A percentile compares a stretch with the other conserved stretches of the same genome.
These are phyloP conservation scores for Rhagonycha lutea DNA, from an alignment of 2,888 invertebrate species.

Conservation along the genomic window DNA sequence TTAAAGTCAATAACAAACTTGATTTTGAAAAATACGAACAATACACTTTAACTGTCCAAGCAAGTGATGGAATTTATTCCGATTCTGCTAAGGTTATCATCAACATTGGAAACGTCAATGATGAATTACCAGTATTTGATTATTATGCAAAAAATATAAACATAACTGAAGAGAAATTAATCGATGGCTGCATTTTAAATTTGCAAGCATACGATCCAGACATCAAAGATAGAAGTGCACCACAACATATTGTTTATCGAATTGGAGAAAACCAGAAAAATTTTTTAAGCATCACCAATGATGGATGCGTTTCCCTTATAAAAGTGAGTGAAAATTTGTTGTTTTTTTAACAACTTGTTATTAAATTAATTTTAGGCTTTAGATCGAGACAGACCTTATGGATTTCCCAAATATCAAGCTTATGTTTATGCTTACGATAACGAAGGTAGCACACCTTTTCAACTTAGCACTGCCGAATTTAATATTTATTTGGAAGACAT, in stretches of 20 bases:
- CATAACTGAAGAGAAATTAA: conserved; percentile 74
- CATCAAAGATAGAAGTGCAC: conserved; percentile 73
- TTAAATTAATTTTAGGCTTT: conserved; percentile 62
- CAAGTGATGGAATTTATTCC: conserved; percentile 82
- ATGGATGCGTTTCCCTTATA: conserved; percentile 74
- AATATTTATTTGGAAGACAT: conserved; percentile 76
- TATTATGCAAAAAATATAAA: conserved; percentile 72
- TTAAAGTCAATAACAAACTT: conserved; percentile 74
- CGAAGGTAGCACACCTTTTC: conserved; percentile 67
- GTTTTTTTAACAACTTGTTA: neutral
- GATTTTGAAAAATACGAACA: conserved; percentile 87
- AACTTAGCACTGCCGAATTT: conserved; percentile 68
- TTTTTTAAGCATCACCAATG: conserved; percentile 71
- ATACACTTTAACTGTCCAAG: conserved; percentile 81
- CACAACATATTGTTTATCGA: conserved; percentile 80
- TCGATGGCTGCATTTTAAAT: conserved; percentile 71
- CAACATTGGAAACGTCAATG: conserved; percentile 87
- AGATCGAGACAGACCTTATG: conserved; percentile 88
- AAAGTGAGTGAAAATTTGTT: conserved; percentile 49
- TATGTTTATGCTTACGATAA: conserved; percentile 77
- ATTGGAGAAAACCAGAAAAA: conserved; percentile 74
- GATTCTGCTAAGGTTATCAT: conserved; percentile 85
- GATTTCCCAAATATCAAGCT: conserved; percentile 79
- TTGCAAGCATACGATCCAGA: conserved; percentile 85
- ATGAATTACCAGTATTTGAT: conserved; percentile 85